Conservation (phyloP, 2,888 invertebrate species). For the Sphinx pinastri region DNA sequence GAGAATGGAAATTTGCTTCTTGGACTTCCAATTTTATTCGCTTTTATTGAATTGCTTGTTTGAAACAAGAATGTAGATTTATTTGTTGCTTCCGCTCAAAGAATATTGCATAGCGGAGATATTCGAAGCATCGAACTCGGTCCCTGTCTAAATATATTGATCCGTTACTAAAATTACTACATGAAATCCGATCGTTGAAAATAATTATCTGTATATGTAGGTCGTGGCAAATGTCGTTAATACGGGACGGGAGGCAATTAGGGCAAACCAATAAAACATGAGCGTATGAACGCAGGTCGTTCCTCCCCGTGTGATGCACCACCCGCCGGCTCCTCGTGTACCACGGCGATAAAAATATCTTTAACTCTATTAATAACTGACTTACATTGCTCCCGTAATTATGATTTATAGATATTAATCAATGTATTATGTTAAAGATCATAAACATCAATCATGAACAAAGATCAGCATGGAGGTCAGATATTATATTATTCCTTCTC, state of each 20-base stretch:
- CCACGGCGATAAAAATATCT: conserved; percentile 16
- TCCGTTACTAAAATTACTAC: conserved; percentile 9
- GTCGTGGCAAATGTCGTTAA: conserved; percentile 67
- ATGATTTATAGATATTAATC: conserved; percentile 17
- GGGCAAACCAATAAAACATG: conserved; percentile 73
- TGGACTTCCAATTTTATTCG: conserved; percentile 44
- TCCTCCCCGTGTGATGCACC: conserved; percentile 50
- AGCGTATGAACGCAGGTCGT: conserved; percentile 62
- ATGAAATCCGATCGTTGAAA: conserved; percentile 33
- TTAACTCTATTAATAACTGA: conserved; percentile 7
- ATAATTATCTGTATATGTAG: conserved; percentile 51
- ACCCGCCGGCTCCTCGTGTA: conserved; percentile 22
- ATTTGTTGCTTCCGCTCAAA: conserved; percentile 23
- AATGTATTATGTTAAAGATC: conserved; percentile 5
- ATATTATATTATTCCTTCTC: background rate
- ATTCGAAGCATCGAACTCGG: background rate
- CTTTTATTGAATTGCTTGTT: conserved; percentile 22
- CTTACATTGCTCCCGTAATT: conserved; percentile 5
- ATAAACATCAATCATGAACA: conserved; percentile 11
- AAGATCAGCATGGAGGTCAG: background rate
- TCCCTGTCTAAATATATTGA: background rate
- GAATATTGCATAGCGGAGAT: conserved; percentile 9
- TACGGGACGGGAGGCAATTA: conserved; percentile 73
- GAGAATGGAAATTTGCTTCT: conserved; percentile 46
- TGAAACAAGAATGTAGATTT: conserved; percentile 27